Evolutionary conservation across 2,113 vertebrate species (phyloP), one percentile per base, ranked within the genome.

Genomic region (Zosterops hypoxanthus): DNA sequence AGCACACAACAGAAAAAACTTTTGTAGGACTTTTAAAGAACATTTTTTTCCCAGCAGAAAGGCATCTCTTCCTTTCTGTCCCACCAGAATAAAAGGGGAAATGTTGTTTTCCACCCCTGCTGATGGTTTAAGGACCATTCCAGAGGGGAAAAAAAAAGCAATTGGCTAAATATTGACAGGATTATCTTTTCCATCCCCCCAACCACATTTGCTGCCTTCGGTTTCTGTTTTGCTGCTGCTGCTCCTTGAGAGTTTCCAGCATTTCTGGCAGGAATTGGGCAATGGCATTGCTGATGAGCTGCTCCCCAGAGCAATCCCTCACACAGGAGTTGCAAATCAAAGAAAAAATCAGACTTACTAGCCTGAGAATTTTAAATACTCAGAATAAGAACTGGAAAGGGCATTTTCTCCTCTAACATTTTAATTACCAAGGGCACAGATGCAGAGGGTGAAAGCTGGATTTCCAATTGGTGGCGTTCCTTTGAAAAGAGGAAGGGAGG

Each of bases 251-350:
- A 88, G 73, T 34, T 86, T 94, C 88, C 57, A 92, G 84, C 78
- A 72, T 84, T 95, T 91, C 93, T 92, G 82, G 93, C 91, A 96
- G 81, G 81, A 86, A 46, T 0, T 12, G 66, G 93, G 86, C 92
- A 96, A 22, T 14, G 81, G 70, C 73, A 92, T n/a, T 41, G 44
- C 84, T 82, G 83, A 60, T 20, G 84, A 92, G 91, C 84, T 92
- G 59, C 34, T 91, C 78, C 91, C 81, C 75, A 91, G 53, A 87
- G 78, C 89, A 73, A 91, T 80, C 81, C 94, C 87, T 53, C 93
- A 77, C 86, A 55, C 70, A 28, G 65, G 57, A 94, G 75, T 5
- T 59, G 52, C 85, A 75, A 90, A 23, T 83, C 82, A 83, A 50
- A 55, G 36, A 61, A 65, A 50, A 83, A 79, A 83, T 75, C 90